phyloP scores from a whole-genome alignment of 2,113 vertebrate species.

The Neopipo cinnamomea region DNA sequence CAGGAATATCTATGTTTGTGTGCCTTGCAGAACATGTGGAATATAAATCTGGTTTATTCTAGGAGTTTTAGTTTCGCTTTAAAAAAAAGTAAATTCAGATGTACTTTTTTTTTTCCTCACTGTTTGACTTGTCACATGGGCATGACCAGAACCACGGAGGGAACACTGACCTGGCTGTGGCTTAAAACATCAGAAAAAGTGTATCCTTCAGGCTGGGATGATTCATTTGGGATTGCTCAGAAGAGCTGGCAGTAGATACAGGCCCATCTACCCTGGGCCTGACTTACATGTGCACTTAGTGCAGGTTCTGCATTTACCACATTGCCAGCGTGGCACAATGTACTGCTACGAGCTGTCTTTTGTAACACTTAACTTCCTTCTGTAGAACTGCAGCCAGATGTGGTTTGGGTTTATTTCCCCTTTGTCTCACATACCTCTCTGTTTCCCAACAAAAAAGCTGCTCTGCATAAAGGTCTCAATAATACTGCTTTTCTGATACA shows the following conservation, averaged over 20 bases:
- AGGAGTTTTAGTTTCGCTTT: neutral
- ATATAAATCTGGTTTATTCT: neutral
- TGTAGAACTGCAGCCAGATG: neutral
- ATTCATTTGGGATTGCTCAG: neutral
- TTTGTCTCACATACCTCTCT: neutral
- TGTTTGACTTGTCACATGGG: neutral
- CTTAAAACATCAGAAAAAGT: neutral
- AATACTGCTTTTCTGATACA: neutral
- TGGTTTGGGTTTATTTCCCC: neutral
- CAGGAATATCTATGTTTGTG: neutral
- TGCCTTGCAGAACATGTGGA: neutral
- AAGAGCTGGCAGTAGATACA: neutral
- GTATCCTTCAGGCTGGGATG: neutral
- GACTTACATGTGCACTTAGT: neutral
- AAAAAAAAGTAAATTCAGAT: neutral
- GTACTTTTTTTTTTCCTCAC: neutral
- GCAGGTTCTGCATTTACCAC: neutral
- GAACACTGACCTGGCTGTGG: neutral
- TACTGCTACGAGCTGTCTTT: neutral
- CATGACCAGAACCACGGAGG: neutral
- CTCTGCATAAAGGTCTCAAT: neutral
- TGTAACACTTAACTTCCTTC: neutral
- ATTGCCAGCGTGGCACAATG: neutral
- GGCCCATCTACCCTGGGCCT: neutral
- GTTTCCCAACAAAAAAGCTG: neutral